Conservation (phyloP, 2,888 invertebrate genomes). For the Agrotis segetum region DNA sequence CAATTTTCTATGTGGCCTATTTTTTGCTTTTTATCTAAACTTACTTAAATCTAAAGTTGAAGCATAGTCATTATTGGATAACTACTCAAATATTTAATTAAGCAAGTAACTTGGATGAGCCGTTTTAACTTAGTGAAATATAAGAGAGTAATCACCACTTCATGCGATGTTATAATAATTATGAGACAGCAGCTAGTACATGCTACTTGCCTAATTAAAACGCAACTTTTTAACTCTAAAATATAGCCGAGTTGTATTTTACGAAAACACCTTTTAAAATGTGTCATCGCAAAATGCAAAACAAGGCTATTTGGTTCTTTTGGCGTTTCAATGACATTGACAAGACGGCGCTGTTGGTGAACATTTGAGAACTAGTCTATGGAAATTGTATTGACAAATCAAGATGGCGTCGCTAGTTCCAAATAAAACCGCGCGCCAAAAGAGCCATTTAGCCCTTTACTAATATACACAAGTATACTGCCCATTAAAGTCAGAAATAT, state of each 20-base stretch:
- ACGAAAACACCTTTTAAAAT: slow-evolving; percentile 13
- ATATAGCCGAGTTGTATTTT: slow-evolving; percentile 15
- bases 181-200: neutral
- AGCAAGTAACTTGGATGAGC: slow-evolving; percentile 1
- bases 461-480: slow-evolving; percentile 51
- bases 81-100: slow-evolving; percentile 1
- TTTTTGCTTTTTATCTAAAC: neutral
- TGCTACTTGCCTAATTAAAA: slow-evolving; percentile 20
- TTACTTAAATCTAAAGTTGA: neutral
- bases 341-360: neutral
- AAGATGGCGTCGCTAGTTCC: neutral
- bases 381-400: neutral
- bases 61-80: slow-evolving; percentile 19
- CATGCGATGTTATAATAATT: neutral
- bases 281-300: slow-evolving; percentile 31
- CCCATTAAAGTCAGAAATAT: slow-evolving; percentile 46
- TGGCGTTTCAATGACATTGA: neutral
- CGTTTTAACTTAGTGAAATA: neutral
- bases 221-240: neutral
- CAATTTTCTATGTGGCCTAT: neutral
- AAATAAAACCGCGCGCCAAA: neutral
- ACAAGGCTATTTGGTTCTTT: neutral
- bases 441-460: neutral
- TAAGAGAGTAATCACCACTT: neutral
- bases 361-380: neutral